Conservation (phyloP, 2,113 vertebrate species). For the Centropus bengalensis region DNA sequence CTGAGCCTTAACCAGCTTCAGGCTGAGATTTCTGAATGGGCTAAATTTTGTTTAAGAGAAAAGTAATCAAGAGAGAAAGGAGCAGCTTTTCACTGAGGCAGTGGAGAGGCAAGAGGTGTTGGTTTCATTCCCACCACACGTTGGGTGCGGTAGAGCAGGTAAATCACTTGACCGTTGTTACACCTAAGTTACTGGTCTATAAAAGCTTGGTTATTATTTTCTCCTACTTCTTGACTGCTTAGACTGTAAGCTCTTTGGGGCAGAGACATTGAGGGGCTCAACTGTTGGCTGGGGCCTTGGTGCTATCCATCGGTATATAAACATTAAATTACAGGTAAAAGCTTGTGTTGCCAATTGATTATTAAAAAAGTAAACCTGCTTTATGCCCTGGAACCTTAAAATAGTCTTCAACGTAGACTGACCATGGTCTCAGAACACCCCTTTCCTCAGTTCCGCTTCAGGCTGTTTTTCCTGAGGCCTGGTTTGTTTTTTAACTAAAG, state of each 20-base stretch:
- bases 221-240: slow-evolving; percentile 27
- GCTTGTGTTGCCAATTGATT: slow-evolving; percentile 40
- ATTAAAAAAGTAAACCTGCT: not conserved
- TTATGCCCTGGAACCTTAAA: not conserved
- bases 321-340: slow-evolving; percentile 69
- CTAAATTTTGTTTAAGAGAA: not conserved
- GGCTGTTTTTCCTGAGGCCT: not conserved
- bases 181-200: not conserved
- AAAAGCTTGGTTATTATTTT: not conserved
- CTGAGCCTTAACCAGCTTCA: not conserved
- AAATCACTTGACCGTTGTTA: not conserved
- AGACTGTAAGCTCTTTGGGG: slow-evolving; percentile 69
- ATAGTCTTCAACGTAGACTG: not conserved
- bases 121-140: not conserved
- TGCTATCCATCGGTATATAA: slow-evolving; percentile 61
- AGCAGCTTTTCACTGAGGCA: not conserved
- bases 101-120: not conserved
- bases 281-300: slow-evolving; percentile 45
- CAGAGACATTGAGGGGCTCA: slow-evolving; percentile 51
- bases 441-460: not conserved
- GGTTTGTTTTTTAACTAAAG: not conserved
- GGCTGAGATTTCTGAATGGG: not conserved
- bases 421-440: fast-evolving
- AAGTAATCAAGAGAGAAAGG: not conserved
- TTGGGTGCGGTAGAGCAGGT: slow-evolving; percentile 26